Percentiles rank a stretch among this genome's conserved stretches.
Evolutionary conservation across 2,888 invertebrate species (phyloP).

Genomic region (Rhaphigaster nebulosa): DNA sequence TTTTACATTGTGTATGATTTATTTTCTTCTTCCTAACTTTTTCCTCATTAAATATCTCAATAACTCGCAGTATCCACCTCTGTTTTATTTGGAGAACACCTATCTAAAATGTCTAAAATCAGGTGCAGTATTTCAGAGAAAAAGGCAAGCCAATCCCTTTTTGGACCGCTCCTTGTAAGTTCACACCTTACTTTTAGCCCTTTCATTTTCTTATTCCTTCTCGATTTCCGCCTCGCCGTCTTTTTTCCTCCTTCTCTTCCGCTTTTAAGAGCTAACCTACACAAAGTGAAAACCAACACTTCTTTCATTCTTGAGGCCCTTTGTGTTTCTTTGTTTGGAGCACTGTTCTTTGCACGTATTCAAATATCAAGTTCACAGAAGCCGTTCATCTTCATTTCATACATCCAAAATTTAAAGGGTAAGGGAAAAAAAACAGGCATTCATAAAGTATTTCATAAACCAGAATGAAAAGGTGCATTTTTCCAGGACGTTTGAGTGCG

Average conservation of each 20-base stretch:
- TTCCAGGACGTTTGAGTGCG: no score
- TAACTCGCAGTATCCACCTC: background rate
- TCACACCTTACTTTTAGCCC: conserved; percentile 4
- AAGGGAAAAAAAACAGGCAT: no score
- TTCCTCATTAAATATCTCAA: background rate
- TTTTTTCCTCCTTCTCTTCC: conserved; percentile 32
- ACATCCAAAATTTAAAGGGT: no score
- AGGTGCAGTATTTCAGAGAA: conserved; percentile 9
- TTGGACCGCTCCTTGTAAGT: background rate
- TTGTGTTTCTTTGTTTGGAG: background rate
- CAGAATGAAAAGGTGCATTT: no score
- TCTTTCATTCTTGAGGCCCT: conserved; percentile 17
- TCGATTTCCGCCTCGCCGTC: conserved; percentile 19
- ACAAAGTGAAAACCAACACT: conserved; percentile 37
- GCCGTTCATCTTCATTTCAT: background rate
- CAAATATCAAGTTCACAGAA: background rate
- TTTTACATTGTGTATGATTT: no score
- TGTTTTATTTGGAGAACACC: background rate
- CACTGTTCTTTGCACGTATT: background rate
- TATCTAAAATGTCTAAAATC: background rate
- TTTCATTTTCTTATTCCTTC: conserved; percentile 20
- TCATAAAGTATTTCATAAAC: no score
- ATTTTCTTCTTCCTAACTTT: background rate
- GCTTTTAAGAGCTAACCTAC: conserved; percentile 35
- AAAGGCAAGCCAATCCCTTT: background rate